Evolutionary conservation across 2,888 invertebrate genomes (phyloP).

Genomic region (Melieria picta): DNA sequence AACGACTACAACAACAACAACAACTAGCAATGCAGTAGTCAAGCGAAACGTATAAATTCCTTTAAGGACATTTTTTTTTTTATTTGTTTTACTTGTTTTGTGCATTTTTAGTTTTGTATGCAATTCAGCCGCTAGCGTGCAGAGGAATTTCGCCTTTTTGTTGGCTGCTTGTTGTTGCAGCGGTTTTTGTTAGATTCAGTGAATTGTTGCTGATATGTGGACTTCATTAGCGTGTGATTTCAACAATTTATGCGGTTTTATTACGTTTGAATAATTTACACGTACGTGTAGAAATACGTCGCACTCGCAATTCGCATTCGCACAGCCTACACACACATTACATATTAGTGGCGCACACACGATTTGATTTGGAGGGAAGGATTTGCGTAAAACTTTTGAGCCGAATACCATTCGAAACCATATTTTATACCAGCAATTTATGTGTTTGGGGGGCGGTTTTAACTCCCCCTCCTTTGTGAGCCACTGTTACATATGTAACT

Average conservation of each 20-base stretch:
- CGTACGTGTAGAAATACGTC: slow-evolving; percentile 43
- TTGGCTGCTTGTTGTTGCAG: slow-evolving; percentile 22
- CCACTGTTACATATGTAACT: too few relatives aligned
- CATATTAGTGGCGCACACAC: background rate
- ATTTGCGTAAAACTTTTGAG: too few relatives aligned
- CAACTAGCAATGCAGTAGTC: slow-evolving; percentile 10
- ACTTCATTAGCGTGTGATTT: slow-evolving; percentile 36
- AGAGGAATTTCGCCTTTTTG: slow-evolving; percentile 22
- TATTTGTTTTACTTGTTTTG: too few relatives aligned
- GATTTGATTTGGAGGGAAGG: too few relatives aligned
- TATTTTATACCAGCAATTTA: fast-evolving
- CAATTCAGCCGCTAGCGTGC: slow-evolving; percentile 29
- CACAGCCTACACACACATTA: background rate
- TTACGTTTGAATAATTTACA: slow-evolving; percentile 45
- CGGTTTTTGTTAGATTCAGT: slow-evolving; percentile 15
- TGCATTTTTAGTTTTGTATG: slow-evolving; percentile 16
- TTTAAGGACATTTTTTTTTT: too few relatives aligned
- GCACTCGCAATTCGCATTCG: background rate
- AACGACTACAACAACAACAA: slow-evolving; percentile 39
- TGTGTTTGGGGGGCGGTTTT: too few relatives aligned
- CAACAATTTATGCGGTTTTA: slow-evolving; percentile 35
- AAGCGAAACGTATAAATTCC: too few relatives aligned
- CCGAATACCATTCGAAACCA: too few relatives aligned
- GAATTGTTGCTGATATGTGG: slow-evolving; percentile 9
- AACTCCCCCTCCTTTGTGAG: too few relatives aligned